Base-by-base conservation (phyloP, 1,140 invertebrate genomes). In the Aleiodes sp. region DNA sequence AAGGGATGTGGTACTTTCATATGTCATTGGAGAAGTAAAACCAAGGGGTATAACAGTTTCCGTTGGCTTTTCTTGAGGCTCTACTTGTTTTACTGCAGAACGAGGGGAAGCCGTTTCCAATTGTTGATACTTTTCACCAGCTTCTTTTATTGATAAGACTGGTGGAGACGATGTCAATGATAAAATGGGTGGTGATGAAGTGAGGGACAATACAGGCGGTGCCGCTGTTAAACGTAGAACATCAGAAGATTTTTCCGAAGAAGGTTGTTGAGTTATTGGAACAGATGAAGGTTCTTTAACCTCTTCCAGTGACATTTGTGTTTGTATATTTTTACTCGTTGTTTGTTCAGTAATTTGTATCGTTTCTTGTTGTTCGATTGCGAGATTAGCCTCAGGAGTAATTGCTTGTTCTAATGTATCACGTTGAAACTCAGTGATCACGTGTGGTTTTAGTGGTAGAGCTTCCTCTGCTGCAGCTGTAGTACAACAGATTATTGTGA, bases 281-380 rank as follows among this genome's bases (percentile, higher is more conserved):
- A 14, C 19, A n/a, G 37, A 46, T 41, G 37, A 43, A 56, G 4
- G 7, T 59, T 31, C 39, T 70, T 65, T 28, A 28, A 24, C 2
- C 28, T 65, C 33, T 57, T 24, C 57, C 66, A 39, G 26, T 19
- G 19, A 59, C 46, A 43, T 65, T 71, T 24, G 69, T 56, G 31
- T 72, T 61, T 68, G 26, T 65, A 57, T 12, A 24, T 63, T 68
- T 70, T 68, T 68, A 31, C 78, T 66, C 35, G 78, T 66, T 43
- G 56, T 14, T 16, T 39, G 3, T 39, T 39, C 37, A 9, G 37
- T 39, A n/a, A n/a, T n/a, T 39, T n/a, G 7, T n/a, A 16, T 12
- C 6, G 39, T 43, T 43, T 7, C 2, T 16, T 43, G 39, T n/a
- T n/a, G 39, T 1, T 43, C 39, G 7, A 43, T n/a, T n/a, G 39